Base-by-base conservation (phyloP, 2,888 invertebrate species). In the Coremacera marginata region DNA sequence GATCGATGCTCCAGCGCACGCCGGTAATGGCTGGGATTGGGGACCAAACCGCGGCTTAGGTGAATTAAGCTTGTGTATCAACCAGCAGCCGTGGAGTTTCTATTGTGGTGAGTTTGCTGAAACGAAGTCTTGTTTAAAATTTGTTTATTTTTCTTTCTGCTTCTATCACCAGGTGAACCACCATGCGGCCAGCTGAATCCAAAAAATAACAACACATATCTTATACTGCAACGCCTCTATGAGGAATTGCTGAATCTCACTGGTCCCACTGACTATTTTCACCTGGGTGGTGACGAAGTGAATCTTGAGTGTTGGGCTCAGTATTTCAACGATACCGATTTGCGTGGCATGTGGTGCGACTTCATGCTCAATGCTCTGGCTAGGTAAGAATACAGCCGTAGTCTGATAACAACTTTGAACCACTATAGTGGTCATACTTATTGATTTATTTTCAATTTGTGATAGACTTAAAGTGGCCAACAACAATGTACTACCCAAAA, bases 1-100 rank as follows among this genome's bases (percentile, higher is more conserved):
- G 90, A 93, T 97, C 76, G 97, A 97, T 89, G 94, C 96, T 14
- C 98, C 98, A 0, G 96, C 96, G 5, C 96, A 97, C 88, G 95
- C 95, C 2, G 95, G 96, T 3, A 94, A 95, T 82, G 96, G 96
- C 0, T 96, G 95, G 95, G 93, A 93, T 80, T 95, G 95, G 95
- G 95, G 95, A 22, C 92, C 93, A 0, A 90, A 92, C 75, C 93
- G 93, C 75, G 94, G 95, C 0, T 90, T 95, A 72, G 96, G 96
- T 0, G 93, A 94, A 76, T 89, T 96, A 52, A 95, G 95, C 11
- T 91, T 95, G 79, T 96, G 96, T 88, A 92, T 96, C 14, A 95
- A 96, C 87, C 92, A 93, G 70, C 93, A 94, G 83, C 95, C 95
- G 0, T 95, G 95, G 95, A 93, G 92, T 82, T 90, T 93, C 52